Evolutionary conservation across 1,140 invertebrate species (phyloP).

Genomic region (Artemia franciscana): DNA sequence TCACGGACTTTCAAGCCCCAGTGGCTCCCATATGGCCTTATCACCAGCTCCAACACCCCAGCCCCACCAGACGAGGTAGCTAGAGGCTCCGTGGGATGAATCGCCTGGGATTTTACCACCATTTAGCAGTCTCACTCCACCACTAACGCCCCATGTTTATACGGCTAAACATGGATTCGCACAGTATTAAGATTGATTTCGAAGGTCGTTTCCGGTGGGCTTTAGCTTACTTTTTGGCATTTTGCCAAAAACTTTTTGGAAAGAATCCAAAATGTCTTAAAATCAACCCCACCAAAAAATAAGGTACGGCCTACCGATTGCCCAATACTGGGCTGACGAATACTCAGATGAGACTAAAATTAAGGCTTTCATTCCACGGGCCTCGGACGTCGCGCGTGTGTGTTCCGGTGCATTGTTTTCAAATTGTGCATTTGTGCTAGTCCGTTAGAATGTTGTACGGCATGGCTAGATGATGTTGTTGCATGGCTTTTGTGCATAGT

Average conservation of each 20-base stretch:
- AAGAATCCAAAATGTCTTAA: no score
- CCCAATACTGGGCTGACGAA: not conserved
- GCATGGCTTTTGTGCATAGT: no score
- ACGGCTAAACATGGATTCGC: not conserved
- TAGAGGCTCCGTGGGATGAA: not conserved
- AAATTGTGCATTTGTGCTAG: no score
- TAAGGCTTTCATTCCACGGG: not conserved
- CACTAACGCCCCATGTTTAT: not conserved
- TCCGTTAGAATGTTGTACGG: no score
- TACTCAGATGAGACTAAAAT: not conserved
- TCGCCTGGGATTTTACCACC: not conserved
- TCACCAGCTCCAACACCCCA: constrained; percentile 8
- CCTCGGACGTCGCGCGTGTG: no score
- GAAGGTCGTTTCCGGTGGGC: no score
- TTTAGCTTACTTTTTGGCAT: no score
- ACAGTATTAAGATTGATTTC: not conserved
- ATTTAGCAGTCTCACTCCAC: not conserved
- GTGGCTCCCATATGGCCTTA: constrained; percentile 5
- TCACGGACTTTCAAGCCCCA: constrained; percentile 6
- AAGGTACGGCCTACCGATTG: not conserved
- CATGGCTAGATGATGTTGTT: no score
- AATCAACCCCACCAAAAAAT: no score
- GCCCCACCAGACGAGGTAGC: constrained; percentile 7
- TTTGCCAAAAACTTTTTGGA: no score
- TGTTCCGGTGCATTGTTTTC: no score